These are phyloP conservation scores for Baronia brevicornis DNA, from an alignment of 2,888 invertebrate genomes.

Conservation along the genomic window DNA sequence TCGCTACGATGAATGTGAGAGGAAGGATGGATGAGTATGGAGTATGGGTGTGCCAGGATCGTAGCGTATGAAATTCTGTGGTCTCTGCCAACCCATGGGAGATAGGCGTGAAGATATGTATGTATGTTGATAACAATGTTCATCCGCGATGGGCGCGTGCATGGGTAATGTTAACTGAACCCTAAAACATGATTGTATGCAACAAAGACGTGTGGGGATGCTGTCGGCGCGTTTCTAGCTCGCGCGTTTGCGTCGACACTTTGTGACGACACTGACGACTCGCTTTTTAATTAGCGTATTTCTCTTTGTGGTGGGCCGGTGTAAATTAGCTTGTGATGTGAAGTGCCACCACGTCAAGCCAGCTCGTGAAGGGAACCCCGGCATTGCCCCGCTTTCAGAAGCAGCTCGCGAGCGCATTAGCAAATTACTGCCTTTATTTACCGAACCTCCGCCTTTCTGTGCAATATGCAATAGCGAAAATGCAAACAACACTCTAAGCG, in stretches of 20 bases:
- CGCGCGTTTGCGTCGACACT: conserved; percentile 54
- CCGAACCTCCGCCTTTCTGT: too few relatives aligned
- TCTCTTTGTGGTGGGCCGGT: conserved; percentile 59
- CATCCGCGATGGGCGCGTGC: too few relatives aligned
- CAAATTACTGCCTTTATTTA: conserved; percentile 32
- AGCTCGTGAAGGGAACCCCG: conserved; percentile 21
- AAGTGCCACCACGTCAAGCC: conserved; percentile 32
- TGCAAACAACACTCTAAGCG: too few relatives aligned
- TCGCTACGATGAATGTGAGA: too few relatives aligned
- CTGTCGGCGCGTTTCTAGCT: conserved; percentile 22
- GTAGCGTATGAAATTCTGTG: too few relatives aligned
- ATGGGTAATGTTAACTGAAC: conserved; percentile 14
- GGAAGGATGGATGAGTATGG: too few relatives aligned
- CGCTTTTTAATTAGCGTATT: conserved; percentile 72
- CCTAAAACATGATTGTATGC: conserved; percentile 22
- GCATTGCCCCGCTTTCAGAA: conserved; percentile 27
- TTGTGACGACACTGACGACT: conserved; percentile 64
- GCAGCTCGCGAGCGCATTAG: conserved; percentile 36
- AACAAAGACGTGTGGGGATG: conserved; percentile 15
- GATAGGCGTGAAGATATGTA: too few relatives aligned
- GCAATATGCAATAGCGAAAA: too few relatives aligned
- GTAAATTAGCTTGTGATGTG: conserved; percentile 68
- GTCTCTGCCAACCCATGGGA: too few relatives aligned
- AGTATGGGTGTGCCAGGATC: too few relatives aligned
- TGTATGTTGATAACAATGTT: too few relatives aligned